Percentiles rank a stretch among this genome's conserved stretches.
phyloP scores from a whole-genome alignment of 2,888 invertebrate genomes.

The Drosophila testacea region DNA sequence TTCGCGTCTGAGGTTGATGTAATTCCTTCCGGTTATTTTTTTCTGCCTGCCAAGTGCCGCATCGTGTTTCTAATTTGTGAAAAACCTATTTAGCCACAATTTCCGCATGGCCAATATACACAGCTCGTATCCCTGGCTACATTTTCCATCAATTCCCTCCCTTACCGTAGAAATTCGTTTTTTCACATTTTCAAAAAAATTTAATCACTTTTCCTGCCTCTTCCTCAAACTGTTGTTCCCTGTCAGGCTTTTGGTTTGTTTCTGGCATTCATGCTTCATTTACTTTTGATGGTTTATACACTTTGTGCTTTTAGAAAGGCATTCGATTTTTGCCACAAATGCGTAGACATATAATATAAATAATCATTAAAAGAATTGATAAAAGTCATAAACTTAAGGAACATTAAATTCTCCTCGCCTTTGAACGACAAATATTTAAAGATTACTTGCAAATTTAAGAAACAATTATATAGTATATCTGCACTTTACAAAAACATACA shows the following conservation, averaged over 20 bases:
- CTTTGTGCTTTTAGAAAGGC: background rate
- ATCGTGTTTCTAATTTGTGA: constrained; percentile 69
- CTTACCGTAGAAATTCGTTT: constrained; percentile 28
- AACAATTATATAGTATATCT: background rate
- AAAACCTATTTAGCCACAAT: constrained; percentile 62
- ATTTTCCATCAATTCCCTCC: constrained; percentile 38
- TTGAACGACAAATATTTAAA: background rate
- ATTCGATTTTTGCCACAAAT: constrained; percentile 17
- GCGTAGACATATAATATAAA: background rate
- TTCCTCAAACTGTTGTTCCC: background rate
- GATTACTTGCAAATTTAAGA: too few species aligned
- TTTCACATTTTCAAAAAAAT: constrained; percentile 39
- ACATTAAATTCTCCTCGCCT: background rate
- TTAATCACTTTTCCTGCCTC: constrained; percentile 55
- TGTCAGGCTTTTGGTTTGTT: constrained; percentile 38
- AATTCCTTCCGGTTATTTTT: constrained; percentile 79
- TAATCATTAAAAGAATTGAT: background rate
- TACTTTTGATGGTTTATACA: constrained; percentile 66
- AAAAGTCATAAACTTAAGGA: background rate
- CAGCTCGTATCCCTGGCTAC: constrained; percentile 7
- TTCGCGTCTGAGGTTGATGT: constrained; percentile 62
- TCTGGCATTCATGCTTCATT: constrained; percentile 77
- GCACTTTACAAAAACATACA: background rate
- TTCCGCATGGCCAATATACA: constrained; percentile 51
- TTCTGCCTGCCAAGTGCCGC: constrained; percentile 44